Conservation (phyloP, 2,888 invertebrate species). For the Periphyllus acericola region DNA sequence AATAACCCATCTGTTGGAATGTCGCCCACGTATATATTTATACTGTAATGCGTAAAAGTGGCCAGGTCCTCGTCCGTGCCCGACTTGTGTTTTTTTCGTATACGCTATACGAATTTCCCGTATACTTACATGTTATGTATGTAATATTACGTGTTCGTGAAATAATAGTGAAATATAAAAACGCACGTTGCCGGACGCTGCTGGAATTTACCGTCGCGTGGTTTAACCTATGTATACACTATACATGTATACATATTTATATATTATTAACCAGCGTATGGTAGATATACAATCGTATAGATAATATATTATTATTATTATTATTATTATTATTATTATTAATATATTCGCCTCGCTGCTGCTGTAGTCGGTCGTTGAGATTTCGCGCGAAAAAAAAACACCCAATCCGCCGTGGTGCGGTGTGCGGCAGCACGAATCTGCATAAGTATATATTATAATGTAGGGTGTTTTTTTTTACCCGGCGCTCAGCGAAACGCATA, state of each 20-base stretch:
- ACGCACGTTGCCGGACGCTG: neutral
- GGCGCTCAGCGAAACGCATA: neutral
- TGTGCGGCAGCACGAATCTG: neutral
- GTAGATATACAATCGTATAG: no score
- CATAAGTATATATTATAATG: neutral
- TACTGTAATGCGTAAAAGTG: neutral
- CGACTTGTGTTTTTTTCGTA: neutral
- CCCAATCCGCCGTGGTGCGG: neutral
- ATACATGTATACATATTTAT: no score
- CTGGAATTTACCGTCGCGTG: no score
- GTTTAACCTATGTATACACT: no score
- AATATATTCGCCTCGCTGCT: neutral
- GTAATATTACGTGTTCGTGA: neutral
- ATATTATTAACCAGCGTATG: no score
- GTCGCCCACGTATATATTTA: conserved; percentile 29
- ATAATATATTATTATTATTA: no score
- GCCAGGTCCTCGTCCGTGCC: neutral
- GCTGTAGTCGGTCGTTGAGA: neutral
- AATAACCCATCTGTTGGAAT: conserved; percentile 19
- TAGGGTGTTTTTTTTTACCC: neutral
- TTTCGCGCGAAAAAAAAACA: neutral
- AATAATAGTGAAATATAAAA: neutral
- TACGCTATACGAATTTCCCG: neutral
- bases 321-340: no score
- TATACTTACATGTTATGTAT: neutral